These are phyloP conservation scores for Acanthopleura granulata DNA, from an alignment of 2,888 invertebrate genomes.

Conservation along the genomic window DNA sequence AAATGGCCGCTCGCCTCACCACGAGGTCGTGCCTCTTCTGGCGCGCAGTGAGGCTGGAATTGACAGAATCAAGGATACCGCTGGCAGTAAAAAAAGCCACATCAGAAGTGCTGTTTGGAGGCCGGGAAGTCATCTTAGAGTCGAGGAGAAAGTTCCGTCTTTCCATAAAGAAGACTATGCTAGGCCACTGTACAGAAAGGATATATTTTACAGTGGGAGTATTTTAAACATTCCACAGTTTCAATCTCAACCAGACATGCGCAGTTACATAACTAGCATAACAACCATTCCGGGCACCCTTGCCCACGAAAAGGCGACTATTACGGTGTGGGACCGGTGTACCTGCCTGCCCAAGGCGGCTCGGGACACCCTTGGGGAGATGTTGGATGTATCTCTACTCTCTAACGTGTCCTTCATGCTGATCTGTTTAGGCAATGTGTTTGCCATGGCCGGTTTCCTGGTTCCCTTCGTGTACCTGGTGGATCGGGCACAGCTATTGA, in stretches of 20 bases:
- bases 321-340: slow-evolving; percentile 37
- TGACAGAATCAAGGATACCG: background rate
- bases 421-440: slow-evolving; percentile 88
- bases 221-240: slow-evolving; percentile 87
- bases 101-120: too few species aligned
- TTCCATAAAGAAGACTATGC: slow-evolving; percentile 56
- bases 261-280: slow-evolving; percentile 91
- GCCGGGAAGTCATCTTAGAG: slow-evolving; percentile 1
- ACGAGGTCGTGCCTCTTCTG: background rate
- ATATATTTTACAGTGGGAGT: slow-evolving; percentile 98
- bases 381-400: slow-evolving; percentile 91
- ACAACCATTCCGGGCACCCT: slow-evolving; percentile 80
- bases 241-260: slow-evolving; percentile 90
- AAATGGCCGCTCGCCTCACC: background rate
- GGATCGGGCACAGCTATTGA: slow-evolving; percentile 45
- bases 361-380: slow-evolving; percentile 77
- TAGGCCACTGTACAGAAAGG: slow-evolving; percentile 92
- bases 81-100: background rate
- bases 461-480: slow-evolving; percentile 65
- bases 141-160: background rate
- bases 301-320: slow-evolving; percentile 37
- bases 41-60: slow-evolving; percentile 1
- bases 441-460: slow-evolving; percentile 63
- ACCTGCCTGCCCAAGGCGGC: slow-evolving; percentile 66
- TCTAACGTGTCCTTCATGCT: slow-evolving; percentile 91